phyloP scores from a whole-genome alignment of 1,140 invertebrate genomes.

The Thrips palmi region DNA sequence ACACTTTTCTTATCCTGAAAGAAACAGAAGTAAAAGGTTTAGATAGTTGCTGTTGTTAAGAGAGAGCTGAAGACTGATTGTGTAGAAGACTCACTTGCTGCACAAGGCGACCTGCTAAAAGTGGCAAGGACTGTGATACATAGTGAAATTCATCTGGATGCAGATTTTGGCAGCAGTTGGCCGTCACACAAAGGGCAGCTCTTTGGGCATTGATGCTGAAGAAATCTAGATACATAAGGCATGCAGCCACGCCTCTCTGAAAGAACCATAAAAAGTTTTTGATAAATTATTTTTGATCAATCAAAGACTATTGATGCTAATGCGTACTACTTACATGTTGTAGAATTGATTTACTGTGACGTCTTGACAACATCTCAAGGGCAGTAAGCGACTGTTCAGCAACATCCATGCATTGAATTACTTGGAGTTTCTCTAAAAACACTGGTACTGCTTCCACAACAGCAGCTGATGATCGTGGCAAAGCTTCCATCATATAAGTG shows the following conservation, averaged over 20 bases:
- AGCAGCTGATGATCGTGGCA: slow-evolving; percentile 87
- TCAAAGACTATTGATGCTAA: slow-evolving; percentile 8
- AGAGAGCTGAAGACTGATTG: neutral
- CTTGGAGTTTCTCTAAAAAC: slow-evolving; percentile 87
- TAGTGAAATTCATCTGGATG: slow-evolving; percentile 85
- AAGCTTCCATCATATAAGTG: slow-evolving; percentile 98
- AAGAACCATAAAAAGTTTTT: slow-evolving; percentile 16
- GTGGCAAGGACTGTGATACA: slow-evolving; percentile 68
- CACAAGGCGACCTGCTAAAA: slow-evolving; percentile 69
- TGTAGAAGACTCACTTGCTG: slow-evolving; percentile 40
- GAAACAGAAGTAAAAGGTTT: slow-evolving; percentile 3
- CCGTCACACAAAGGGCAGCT: slow-evolving; percentile 83
- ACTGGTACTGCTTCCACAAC: slow-evolving; percentile 94
- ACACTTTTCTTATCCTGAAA: slow-evolving; percentile 86
- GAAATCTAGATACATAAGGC: slow-evolving; percentile 91
- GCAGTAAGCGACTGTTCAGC: slow-evolving; percentile 94
- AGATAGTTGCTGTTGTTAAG: neutral
- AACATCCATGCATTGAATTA: slow-evolving; percentile 98
- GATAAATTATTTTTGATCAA: slow-evolving; percentile 4
- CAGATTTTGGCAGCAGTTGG: slow-evolving; percentile 92
- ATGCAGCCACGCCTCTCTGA: slow-evolving; percentile 82
- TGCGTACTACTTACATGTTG: slow-evolving; percentile 51
- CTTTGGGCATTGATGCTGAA: slow-evolving; percentile 93
- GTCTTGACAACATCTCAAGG: slow-evolving; percentile 86
- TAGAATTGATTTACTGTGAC: slow-evolving; percentile 90